Percentiles rank a stretch among this genome's conserved stretches.
Conservation (phyloP, 2,797 vertebrate genomes). For the Discoglossus pictus region DNA sequence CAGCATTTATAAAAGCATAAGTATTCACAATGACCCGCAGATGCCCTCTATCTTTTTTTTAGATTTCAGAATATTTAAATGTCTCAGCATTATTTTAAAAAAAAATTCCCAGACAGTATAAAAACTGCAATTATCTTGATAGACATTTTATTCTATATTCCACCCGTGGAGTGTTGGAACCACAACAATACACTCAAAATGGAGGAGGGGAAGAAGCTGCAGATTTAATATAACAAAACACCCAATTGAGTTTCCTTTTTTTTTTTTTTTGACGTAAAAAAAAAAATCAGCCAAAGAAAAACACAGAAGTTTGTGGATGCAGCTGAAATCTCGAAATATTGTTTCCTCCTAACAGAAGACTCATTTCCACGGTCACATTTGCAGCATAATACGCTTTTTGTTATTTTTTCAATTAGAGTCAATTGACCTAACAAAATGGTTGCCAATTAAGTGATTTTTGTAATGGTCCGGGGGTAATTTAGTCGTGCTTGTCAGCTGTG, state of each 20-base stretch:
- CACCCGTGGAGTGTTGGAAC: constrained; percentile 28
- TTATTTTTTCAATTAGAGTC: constrained; percentile 99
- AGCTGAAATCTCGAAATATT: constrained; percentile 88
- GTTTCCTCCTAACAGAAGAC: constrained; percentile 91
- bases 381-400: constrained; percentile 93
- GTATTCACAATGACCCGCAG: too few relatives aligned
- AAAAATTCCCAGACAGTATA: neutral
- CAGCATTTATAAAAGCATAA: too few relatives aligned
- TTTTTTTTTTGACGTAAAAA: constrained; percentile 61
- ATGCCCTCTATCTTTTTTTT: too few relatives aligned
- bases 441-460: constrained; percentile 99
- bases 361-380: constrained; percentile 87
- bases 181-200: constrained; percentile 36
- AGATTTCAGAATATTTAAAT: too few relatives aligned
- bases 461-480: constrained; percentile 99
- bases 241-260: constrained; percentile 62
- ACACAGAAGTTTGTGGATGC: constrained; percentile 87
- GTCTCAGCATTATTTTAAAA: constrained; percentile 3
- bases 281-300: constrained; percentile 76
- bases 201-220: constrained; percentile 28
- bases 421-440: constrained; percentile 99
- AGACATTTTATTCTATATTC: constrained; percentile 36
- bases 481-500: constrained; percentile 97
- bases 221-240: constrained; percentile 62
- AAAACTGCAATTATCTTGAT: constrained; percentile 30